These are phyloP conservation scores for Choristoneura rosaceana DNA, from an alignment of 2,888 invertebrate genomes.

Conservation along the genomic window DNA sequence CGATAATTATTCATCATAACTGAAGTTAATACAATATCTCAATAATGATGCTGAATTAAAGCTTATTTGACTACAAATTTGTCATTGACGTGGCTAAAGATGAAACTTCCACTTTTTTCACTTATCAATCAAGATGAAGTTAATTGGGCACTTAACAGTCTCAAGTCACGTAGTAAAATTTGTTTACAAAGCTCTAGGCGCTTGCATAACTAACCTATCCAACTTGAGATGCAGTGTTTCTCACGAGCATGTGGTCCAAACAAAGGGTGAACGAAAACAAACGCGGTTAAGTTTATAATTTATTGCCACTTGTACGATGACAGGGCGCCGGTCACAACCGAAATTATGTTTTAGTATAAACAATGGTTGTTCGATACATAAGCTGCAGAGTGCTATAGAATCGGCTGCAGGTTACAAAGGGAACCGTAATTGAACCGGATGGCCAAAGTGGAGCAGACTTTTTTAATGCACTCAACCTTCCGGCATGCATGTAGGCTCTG, in stretches of 20 bases:
- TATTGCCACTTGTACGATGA: constrained; percentile 78
- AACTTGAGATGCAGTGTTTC: constrained; percentile 68
- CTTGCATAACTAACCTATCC: constrained; percentile 52
- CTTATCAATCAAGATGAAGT: constrained; percentile 1
- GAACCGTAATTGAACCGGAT: constrained; percentile 54
- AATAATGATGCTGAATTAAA: not conserved
- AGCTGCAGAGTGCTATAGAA: not conserved
- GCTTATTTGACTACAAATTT: not conserved
- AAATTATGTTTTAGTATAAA: constrained; percentile 70
- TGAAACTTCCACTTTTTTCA: not conserved
- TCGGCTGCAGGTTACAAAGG: constrained; percentile 42
- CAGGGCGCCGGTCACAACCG: constrained; percentile 63
- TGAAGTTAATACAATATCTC: not conserved
- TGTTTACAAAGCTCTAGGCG: constrained; percentile 35
- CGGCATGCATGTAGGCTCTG: constrained; percentile 14
- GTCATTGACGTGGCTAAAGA: not conserved
- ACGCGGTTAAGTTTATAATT: constrained; percentile 81
- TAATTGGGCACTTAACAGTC: constrained; percentile 23
- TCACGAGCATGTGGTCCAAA: constrained; percentile 72
- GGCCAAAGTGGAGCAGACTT: constrained; percentile 54
- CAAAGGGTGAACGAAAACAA: constrained; percentile 77
- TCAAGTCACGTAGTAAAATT: constrained; percentile 31
- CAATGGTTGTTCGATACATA: constrained; percentile 56
- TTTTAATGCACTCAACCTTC: constrained; percentile 50
- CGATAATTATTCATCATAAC: constrained; percentile 19